Conservation (phyloP, 1,140 invertebrate species). For the Centruroides sculpturatus region DNA sequence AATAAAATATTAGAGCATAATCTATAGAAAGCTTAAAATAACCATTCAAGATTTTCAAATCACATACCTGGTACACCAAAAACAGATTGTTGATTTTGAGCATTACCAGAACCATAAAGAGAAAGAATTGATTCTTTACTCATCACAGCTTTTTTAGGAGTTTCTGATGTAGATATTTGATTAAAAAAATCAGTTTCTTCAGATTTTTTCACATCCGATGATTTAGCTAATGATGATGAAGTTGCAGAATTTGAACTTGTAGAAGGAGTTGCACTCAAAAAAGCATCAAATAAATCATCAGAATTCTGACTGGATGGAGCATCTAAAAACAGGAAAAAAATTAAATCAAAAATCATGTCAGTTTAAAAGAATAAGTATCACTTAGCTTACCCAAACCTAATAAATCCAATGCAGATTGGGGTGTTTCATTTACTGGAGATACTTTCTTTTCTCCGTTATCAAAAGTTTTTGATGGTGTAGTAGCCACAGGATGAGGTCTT, state of each 20-base stretch:
- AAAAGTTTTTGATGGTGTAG: neutral
- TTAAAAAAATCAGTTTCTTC: slow-evolving; percentile 85
- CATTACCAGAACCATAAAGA: slow-evolving; percentile 45
- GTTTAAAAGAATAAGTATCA: neutral
- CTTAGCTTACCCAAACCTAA: slow-evolving; percentile 6
- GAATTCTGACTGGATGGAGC: neutral
- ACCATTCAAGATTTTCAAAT: neutral
- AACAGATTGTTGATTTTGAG: slow-evolving; percentile 3
- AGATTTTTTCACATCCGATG: neutral
- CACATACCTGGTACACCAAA: slow-evolving; percentile 10
- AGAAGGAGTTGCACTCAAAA: slow-evolving; percentile 15
- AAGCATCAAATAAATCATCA: slow-evolving; percentile 18
- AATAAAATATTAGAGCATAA: too few species aligned
- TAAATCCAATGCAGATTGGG: slow-evolving; percentile 10
- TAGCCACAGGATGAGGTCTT: slow-evolving; percentile 1
- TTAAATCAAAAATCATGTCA: neutral
- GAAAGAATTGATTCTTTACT: slow-evolving; percentile 89
- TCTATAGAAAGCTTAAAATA: too few species aligned
- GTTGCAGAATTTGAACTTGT: neutral
- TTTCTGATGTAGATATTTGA: slow-evolving; percentile 51
- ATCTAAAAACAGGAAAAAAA: neutral
- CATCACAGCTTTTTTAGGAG: slow-evolving; percentile 53
- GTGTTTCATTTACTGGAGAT: slow-evolving; percentile 1
- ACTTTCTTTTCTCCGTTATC: slow-evolving; percentile 1
- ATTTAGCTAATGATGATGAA: neutral